Evolutionary conservation across 2,113 vertebrate species (phyloP).

Genomic region (Diphyllodes magnificus): DNA sequence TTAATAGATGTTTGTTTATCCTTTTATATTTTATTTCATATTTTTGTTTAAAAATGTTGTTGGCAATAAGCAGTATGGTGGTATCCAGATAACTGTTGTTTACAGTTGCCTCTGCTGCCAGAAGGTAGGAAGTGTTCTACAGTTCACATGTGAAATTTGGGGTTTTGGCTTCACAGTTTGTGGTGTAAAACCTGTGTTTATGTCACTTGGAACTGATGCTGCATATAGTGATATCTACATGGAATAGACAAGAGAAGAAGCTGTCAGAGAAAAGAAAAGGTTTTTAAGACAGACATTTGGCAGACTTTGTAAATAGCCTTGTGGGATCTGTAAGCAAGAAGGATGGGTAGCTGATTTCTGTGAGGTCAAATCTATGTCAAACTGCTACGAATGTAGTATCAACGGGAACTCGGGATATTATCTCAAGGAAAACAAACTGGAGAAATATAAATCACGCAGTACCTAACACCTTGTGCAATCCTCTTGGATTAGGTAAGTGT

Average conservation of each 20-base stretch:
- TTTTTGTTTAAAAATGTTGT: slow-evolving; percentile 50
- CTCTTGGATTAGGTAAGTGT: slow-evolving; percentile 72
- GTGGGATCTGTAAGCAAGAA: slow-evolving; percentile 50
- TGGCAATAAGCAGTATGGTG: slow-evolving; percentile 29
- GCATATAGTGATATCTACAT: background rate
- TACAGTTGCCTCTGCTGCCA: background rate
- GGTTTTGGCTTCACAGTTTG: slow-evolving; percentile 35
- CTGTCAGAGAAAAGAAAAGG: background rate
- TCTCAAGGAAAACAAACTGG: slow-evolving; percentile 72
- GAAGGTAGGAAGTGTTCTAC: slow-evolving; percentile 17
- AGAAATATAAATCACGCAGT: slow-evolving; percentile 46
- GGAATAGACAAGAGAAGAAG: slow-evolving; percentile 54
- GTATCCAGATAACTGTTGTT: slow-evolving; percentile 66
- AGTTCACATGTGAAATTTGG: slow-evolving; percentile 53
- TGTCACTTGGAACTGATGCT: slow-evolving; percentile 57
- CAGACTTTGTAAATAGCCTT: slow-evolving; percentile 40
- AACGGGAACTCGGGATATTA: slow-evolving; percentile 59
- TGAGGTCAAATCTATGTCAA: slow-evolving; percentile 55
- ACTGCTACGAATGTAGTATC: slow-evolving; percentile 61
- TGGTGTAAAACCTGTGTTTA: slow-evolving; percentile 33
- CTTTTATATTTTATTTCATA: slow-evolving; percentile 53
- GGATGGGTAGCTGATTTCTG: slow-evolving; percentile 72
- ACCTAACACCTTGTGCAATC: slow-evolving; percentile 48
- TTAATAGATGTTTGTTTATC: background rate
- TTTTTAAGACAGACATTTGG: slow-evolving; percentile 1